Conservation (phyloP, 2,797 vertebrate genomes). For the Coendou prehensilis region DNA sequence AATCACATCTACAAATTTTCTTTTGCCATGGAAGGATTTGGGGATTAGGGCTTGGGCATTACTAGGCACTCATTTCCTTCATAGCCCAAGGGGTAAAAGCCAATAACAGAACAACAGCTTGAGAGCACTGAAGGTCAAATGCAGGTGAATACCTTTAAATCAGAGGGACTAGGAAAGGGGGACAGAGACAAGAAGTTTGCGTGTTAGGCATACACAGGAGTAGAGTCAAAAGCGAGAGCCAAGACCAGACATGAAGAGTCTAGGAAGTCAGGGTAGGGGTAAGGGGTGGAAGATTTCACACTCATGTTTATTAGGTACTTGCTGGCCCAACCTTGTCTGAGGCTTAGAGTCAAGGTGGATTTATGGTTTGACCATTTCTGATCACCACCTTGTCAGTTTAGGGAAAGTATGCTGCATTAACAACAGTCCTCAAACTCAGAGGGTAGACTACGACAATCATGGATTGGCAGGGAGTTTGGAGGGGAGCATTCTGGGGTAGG, state of each 20-base stretch:
- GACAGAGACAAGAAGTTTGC: not conserved
- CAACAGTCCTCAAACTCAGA: not conserved
- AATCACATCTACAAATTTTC: slow-evolving; percentile 2
- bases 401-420: not conserved
- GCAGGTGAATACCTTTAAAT: not conserved
- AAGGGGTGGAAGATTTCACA: not conserved
- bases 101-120: not conserved
- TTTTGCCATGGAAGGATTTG: not conserved
- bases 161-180: not conserved
- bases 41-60: not conserved
- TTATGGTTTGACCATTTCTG: not conserved
- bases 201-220: not conserved
- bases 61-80: not conserved
- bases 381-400: not conserved
- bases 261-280: fast-evolving
- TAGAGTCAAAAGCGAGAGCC: not conserved
- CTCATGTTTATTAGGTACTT: not conserved
- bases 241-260: not conserved
- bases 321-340: not conserved
- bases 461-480: not conserved
- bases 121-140: not conserved
- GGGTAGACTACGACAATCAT: not conserved
- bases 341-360: not conserved
- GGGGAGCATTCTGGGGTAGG: not conserved
- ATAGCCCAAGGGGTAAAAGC: not conserved